phyloP scores from a whole-genome alignment of 2,113 vertebrate species.

The Panurus biarmicus region DNA sequence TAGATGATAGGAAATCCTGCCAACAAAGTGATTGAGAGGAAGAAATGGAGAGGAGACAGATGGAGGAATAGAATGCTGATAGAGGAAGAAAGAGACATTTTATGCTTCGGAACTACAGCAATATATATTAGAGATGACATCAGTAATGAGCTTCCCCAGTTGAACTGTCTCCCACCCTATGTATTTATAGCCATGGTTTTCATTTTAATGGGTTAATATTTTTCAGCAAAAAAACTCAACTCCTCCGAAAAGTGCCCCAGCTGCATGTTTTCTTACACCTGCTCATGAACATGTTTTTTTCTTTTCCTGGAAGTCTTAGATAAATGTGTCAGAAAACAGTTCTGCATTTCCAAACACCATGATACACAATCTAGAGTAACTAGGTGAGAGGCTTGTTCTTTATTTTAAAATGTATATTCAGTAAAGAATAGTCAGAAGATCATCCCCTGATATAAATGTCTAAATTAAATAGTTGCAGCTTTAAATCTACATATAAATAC shows the following conservation, averaged over 20 bases:
- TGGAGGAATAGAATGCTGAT: background rate
- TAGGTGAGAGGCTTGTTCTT: background rate
- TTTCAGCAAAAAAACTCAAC: background rate
- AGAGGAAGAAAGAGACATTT: background rate
- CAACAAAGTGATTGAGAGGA: background rate
- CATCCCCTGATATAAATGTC: background rate
- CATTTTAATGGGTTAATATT: background rate
- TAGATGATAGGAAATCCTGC: background rate
- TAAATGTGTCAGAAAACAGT: background rate
- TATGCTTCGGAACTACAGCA: background rate
- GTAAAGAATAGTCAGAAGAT: background rate
- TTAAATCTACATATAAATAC: background rate
- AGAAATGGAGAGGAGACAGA: background rate
- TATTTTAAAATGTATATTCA: background rate
- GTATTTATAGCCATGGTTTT: background rate
- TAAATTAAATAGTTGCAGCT: background rate
- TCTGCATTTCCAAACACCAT: background rate
- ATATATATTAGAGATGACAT: background rate
- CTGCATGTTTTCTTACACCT: background rate
- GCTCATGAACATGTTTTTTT: background rate
- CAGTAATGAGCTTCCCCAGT: background rate
- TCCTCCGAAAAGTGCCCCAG: background rate
- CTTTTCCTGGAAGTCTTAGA: background rate
- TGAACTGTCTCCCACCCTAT: background rate
- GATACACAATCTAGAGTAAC: background rate